Conservation (phyloP, 2,797 vertebrate genomes). For the Gambelia wislizenii region DNA sequence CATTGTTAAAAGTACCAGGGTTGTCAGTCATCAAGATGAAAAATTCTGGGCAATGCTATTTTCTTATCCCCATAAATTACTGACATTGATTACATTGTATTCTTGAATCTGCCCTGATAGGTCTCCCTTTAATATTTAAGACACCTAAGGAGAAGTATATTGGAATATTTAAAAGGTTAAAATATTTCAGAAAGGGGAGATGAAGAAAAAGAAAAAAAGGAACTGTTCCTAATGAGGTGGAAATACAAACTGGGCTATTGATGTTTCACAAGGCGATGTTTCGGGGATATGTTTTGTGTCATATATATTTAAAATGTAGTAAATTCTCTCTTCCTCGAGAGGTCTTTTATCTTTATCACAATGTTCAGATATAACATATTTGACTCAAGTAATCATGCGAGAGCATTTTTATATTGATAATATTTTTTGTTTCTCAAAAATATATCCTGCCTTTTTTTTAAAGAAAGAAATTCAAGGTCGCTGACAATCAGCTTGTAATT, state of each 20-base stretch:
- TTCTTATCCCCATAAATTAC: conserved; percentile 64
- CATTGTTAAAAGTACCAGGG: conserved; percentile 33
- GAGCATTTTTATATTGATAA: not conserved
- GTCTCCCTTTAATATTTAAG: conserved; percentile 76
- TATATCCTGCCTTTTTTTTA: too few species aligned
- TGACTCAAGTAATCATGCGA: not conserved
- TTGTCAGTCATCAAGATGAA: conserved; percentile 63
- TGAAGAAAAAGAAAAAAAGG: conserved; percentile 13
- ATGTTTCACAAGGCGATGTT: conserved; percentile 38
- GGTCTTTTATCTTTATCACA: not conserved
- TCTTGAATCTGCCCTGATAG: conserved; percentile 67
- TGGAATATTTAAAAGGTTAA: conserved; percentile 76
- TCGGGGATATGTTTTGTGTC: conserved; percentile 13
- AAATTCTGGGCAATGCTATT: conserved; percentile 65
- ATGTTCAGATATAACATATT: not conserved
- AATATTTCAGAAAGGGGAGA: conserved; percentile 51
- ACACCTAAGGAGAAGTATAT: conserved; percentile 55
- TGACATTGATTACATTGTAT: conserved; percentile 67
- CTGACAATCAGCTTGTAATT: not conserved
- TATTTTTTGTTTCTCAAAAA: not conserved
- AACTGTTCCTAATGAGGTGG: conserved; percentile 53
- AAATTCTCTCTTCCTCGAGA: not conserved
- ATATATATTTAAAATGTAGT: not conserved
- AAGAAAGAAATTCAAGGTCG: not conserved
- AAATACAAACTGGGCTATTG: conserved; percentile 55